A percentile compares a stretch with the other conserved stretches of the same genome.
These are phyloP conservation scores for Acrocephalus arundinaceus DNA, from an alignment of 2,113 vertebrate species.

Conservation along the genomic window DNA sequence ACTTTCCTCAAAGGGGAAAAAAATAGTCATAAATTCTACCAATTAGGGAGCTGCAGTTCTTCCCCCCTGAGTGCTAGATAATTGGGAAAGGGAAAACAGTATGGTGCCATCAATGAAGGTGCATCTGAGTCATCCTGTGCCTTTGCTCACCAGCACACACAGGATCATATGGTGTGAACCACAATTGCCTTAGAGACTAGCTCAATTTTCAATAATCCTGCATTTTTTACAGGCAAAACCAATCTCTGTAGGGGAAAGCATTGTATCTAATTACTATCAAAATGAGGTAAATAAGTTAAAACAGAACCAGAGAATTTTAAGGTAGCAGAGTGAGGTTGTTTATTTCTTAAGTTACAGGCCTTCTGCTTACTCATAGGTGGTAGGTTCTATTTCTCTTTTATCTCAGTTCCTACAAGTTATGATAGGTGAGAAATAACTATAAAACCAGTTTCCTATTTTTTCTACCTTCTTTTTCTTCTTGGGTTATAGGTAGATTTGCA, in stretches of 20 bases:
- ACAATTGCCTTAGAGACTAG: not conserved
- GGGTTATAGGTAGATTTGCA: not conserved
- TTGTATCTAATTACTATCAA: not conserved
- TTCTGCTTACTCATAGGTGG: not conserved
- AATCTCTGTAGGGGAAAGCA: not conserved
- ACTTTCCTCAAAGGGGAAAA: not conserved
- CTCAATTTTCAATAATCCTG: conserved; percentile 18
- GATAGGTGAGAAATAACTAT: not conserved
- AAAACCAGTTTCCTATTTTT: not conserved
- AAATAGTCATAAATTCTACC: conserved; percentile 18
- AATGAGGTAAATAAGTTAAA: not conserved
- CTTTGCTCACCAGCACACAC: not conserved
- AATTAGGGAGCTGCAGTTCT: conserved; percentile 22
- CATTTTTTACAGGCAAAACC: not conserved
- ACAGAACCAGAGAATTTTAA: not conserved
- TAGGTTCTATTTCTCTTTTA: not conserved
- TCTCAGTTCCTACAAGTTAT: not conserved
- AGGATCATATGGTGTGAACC: not conserved
- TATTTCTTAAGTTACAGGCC: not conserved
- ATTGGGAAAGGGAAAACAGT: conserved; percentile 34
- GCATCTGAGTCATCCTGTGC: not conserved
- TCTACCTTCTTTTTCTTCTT: not conserved
- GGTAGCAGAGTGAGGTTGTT: not conserved
- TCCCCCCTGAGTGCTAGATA: not conserved
- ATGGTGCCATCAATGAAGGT: not conserved